Base-by-base conservation (phyloP, 2,888 invertebrate genomes). In the Cataglyphis albicans region DNA sequence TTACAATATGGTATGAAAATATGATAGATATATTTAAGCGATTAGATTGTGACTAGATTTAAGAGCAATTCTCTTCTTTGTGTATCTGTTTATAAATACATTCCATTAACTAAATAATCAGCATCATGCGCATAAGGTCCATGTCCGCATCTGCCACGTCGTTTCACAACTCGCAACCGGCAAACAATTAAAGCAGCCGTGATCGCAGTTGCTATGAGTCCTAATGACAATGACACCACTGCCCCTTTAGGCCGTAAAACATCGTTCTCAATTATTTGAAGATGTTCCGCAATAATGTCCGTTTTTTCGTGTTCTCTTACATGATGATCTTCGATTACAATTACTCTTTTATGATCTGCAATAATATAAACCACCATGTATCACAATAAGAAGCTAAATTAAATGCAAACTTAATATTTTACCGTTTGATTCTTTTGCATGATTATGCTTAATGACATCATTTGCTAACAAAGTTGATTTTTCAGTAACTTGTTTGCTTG, bases 31-130 rank as follows among this genome's bases (percentile, higher is more conserved):
- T 55, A 76, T 68, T 80, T 55, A 44, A 76, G 80, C 35, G 59
- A 76, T 41, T 64, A 81, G 44, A 35, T 76, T 81, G 41, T 18
- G 29, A 41, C 52, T 84, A 64, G 68, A 41, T 65, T 59, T 81
- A 59, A 57, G 29, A 52, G n/a, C 55, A 25, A 70, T 67, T 85
- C 78, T 12, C 73, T n/a, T 52, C 73, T 83, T 38, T 15, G 18
- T 41, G 9, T 81, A 65, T 83, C 73, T 81, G 86, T 92, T 96
- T 97, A 98, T 93, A 99, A 97, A 95, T 99, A 99, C 99, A 99
- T 99, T 93, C 99, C 99, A 95, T 99, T 99, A 91, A 99, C 99
- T 92, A 99, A 96, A 95, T 99, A 99, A 95, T 99, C 99, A 0
- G 99, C 98, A 95, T 99, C 99, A 94, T 98, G 98, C 48, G 98